These are phyloP conservation scores for Brachypteracias leptosomus DNA, from an alignment of 2,113 vertebrate species.

Conservation along the genomic window DNA sequence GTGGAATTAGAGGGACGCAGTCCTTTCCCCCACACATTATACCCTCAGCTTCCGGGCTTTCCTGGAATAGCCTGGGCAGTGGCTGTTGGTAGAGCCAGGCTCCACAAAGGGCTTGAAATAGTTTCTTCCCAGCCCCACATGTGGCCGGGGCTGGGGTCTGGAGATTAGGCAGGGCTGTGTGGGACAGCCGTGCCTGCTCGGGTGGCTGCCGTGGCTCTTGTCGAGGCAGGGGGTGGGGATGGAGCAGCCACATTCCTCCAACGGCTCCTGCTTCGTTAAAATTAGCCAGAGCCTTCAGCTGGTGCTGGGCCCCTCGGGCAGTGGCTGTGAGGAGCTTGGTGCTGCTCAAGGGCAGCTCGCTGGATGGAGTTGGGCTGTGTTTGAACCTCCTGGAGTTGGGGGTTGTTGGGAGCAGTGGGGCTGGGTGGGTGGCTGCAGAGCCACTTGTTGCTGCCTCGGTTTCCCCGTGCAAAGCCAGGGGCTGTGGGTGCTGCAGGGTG, in stretches of 20 bases:
- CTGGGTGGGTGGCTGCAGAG: neutral
- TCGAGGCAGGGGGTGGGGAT: neutral
- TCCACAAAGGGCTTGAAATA: neutral
- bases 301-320: neutral
- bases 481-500: neutral
- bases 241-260: neutral
- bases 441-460: neutral
- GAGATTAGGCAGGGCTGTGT: neutral
- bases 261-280: neutral
- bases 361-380: neutral
- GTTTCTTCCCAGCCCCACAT: neutral
- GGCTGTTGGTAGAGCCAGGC: neutral
- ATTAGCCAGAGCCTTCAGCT: neutral
- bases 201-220: neutral
- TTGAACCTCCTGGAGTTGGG: neutral
- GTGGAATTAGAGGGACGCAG: neutral
- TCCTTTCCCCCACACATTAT: neutral
- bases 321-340: neutral
- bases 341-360: neutral
- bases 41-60: neutral
- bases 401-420: rapidly evolving
- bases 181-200: rapidly evolving
- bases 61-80: slow-evolving; percentile 41
- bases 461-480: neutral
- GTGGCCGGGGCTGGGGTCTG: neutral